Evolutionary conservation across 2,113 vertebrate species (phyloP), one percentile per base, ranked within the genome.

Genomic region (Varanus salvator): DNA sequence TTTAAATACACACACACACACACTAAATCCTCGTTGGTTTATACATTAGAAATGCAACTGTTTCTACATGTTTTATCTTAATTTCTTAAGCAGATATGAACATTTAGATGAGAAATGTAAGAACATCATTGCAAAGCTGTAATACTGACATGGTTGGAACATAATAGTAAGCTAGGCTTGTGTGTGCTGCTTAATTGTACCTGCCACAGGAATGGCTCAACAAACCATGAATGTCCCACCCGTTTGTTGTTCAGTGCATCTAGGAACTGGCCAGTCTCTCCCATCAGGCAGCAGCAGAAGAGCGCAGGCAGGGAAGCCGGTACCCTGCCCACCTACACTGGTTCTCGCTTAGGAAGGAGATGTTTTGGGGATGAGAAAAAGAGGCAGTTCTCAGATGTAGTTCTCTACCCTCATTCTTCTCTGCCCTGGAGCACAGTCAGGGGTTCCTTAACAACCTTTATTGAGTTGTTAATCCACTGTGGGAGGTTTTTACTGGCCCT

Each of bases 51-150:
- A 9, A 8, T 80, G 78, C 52, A 57, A 80, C 14, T 64, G 14
- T 86, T 86, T 48, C 6, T 6, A 8, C 83, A 87, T 19, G 89
- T 68, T 44, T 8, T 29, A 85, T 84, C 38, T 57, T 15, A 87
- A 11, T 80, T 48, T 91, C 93, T 29, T 60, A 9, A 81, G 15
- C 44, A 21, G 85, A 74, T 60, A 57, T 38, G 48, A 77, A 87
- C 69, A 68, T 31, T 88, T 81, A 19, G 19, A 27, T 4, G 7
- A 15, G 68, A 72, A 80, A 12, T 17, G 29, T 38, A 38, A 50
- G 25, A 52, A 68, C 21, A 75, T 25, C 27, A 48, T 80, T 72
- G 25, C 21, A 3, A 69, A 3, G 3, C 82, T 68, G 34, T 68
- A 69, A 48, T 80, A 80, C 25, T 71, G 27, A 15, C 11, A 11